Base-by-base conservation (phyloP, 35 echinoderm and acorn worm genomes). In the Holothuria glaberrima region DNA sequence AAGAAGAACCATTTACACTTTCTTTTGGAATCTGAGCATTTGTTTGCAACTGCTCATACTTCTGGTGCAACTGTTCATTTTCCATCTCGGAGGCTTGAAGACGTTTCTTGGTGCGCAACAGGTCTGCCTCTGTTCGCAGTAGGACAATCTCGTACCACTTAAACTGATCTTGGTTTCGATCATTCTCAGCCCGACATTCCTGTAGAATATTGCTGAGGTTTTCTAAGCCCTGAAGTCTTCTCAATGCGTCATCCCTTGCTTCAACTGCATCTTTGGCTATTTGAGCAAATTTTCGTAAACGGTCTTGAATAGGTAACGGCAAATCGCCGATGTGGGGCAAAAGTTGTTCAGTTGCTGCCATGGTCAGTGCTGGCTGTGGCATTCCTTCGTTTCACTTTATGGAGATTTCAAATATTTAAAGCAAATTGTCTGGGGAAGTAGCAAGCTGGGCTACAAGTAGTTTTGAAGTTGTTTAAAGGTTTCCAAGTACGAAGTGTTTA, bases 91-190 rank as follows among this genome's bases (percentile, higher is more conserved):
- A 32, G 19, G 10, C 48, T 32, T 58, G 79, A 14, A 82, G 79
- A 13, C 30, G 48, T 82, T 58, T 82, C 79, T 82, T 82, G 57
- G 79, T 82, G 19, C 79, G 21, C 57, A 60, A 10, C 20, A 82
- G 79, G 30, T 82, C 79, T 25, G 79, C 79, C 79, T 82, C 79
- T 19, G 79, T 82, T 60, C 79, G 54, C 79, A 82, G 30, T 19
- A 82, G 48, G 24, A 82, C 79, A 32, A 82, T 82, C 50, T 82
- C 79, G 19, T 82, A 82, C 79, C 79, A 82, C 22, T 82, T 82
- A 50, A 82, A 82, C 25, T 82, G 79, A 12, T 82, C 79, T 82
- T 82, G 79, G 79, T 82, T 82, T 19, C 79, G 79, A 3, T 22
- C 79, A 32, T 60, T 82, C 22, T 82, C 79, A 31, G 79, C 48